Conservation (phyloP, 1,140 invertebrate genomes). For the Zaprionus taronus region DNA sequence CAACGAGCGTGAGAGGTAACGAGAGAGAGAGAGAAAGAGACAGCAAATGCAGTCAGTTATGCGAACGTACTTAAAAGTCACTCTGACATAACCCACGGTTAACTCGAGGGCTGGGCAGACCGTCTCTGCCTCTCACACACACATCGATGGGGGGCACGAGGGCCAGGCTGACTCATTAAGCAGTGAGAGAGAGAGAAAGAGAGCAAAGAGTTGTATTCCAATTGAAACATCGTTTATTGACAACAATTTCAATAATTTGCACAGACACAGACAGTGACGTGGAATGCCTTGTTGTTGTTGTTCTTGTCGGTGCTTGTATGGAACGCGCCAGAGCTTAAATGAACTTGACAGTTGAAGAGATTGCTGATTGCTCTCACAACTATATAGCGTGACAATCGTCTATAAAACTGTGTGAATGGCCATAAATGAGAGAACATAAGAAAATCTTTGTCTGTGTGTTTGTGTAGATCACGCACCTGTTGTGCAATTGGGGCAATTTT, state of each 20-base stretch:
- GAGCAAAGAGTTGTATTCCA: conserved; percentile 35
- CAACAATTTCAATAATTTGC: conserved; percentile 59
- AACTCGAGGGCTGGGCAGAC: not conserved
- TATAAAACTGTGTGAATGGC: conserved; percentile 1
- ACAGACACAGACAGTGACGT: conserved; percentile 29
- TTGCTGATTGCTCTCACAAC: conserved; percentile 34
- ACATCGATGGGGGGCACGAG: not conserved
- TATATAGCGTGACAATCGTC: conserved; percentile 35
- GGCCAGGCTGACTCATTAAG: conserved; percentile 41
- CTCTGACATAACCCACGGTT: conserved; percentile 50
- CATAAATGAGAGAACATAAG: conserved; percentile 8
- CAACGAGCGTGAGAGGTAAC: conserved; percentile 4
- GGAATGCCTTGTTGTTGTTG: conserved; percentile 24
- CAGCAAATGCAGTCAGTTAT: conserved; percentile 1
- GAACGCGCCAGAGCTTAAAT: conserved; percentile 23
- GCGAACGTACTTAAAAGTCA: conserved; percentile 2
- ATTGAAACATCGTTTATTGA: conserved; percentile 56
- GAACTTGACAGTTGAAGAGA: conserved; percentile 33
- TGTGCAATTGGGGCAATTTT: not conserved
- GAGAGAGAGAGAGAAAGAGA: not conserved
- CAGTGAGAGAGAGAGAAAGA: conserved; percentile 10
- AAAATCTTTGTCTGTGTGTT: not conserved
- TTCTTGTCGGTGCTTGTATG: conserved; percentile 8
- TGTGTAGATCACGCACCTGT: not conserved
- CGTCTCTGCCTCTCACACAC: not conserved